phyloP scores from a whole-genome alignment of 2,888 invertebrate genomes.

The Drosophila mettleri region DNA sequence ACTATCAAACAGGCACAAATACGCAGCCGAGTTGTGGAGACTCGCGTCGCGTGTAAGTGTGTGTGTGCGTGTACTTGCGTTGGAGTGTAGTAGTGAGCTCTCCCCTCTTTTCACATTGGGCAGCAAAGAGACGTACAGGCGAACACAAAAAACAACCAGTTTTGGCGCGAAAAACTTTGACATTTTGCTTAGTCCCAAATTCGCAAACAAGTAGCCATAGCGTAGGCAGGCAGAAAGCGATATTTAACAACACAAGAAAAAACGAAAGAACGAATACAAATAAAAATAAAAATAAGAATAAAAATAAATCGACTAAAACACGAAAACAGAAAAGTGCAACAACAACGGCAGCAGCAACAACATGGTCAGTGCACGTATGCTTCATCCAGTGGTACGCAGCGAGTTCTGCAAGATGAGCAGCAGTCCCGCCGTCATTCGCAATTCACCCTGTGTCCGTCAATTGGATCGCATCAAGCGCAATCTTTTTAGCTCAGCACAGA shows the following conservation, averaged over 20 bases:
- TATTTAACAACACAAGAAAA: constrained; percentile 45
- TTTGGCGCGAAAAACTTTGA: constrained; percentile 83
- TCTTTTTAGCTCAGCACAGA: constrained; percentile 81
- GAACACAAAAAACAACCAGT: constrained; percentile 65
- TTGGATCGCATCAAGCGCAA: constrained; percentile 83
- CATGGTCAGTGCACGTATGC: constrained; percentile 81
- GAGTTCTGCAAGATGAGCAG: constrained; percentile 82
- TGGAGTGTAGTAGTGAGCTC: constrained; percentile 33
- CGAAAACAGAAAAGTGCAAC: constrained; percentile 7
- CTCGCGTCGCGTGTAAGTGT: constrained; percentile 27
- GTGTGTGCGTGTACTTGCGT: constrained; percentile 18
- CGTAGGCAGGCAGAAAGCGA: constrained; percentile 54
- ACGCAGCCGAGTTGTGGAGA: constrained; percentile 56
- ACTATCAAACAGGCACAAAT: constrained; percentile 20
- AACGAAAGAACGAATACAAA: constrained; percentile 15
- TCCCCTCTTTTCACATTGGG: constrained; percentile 41
- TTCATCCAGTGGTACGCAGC: constrained; percentile 79
- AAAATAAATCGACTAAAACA: background rate
- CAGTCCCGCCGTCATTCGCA: constrained; percentile 71
- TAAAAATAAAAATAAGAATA: too few relatives aligned
- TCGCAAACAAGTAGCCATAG: constrained; percentile 67
- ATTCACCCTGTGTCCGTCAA: constrained; percentile 76
- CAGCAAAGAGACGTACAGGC: constrained; percentile 53
- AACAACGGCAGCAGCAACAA: constrained; percentile 29
- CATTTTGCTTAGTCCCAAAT: constrained; percentile 61